Conservation (phyloP, 2,888 invertebrate genomes). For the Cheilosia vernalis region DNA sequence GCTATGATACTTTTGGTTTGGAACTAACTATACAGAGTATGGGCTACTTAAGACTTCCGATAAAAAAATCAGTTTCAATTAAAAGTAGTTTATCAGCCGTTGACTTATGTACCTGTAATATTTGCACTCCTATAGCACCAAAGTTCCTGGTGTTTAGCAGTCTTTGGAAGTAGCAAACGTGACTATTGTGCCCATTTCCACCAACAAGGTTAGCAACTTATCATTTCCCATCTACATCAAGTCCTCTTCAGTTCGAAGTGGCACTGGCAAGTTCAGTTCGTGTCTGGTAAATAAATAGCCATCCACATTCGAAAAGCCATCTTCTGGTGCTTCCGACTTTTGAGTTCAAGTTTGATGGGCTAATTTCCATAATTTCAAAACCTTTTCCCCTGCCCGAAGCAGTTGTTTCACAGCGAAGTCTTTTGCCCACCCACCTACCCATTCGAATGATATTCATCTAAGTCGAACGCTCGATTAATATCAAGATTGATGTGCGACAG, state of each 20-base stretch:
- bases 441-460: constrained; percentile 48
- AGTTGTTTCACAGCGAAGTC: neutral
- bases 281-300: neutral
- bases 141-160: too few relatives aligned
- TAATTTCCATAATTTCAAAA: neutral
- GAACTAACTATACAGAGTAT: too few relatives aligned
- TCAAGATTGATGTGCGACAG: constrained; percentile 63
- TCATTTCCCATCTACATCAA: neutral
- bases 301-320: neutral
- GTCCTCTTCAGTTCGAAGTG: too few relatives aligned
- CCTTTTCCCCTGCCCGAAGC: neutral
- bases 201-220: too few relatives aligned
- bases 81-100: too few relatives aligned
- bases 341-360: neutral
- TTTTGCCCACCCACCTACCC: neutral
- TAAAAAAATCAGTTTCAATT: too few relatives aligned
- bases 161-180: too few relatives aligned
- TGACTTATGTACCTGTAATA: too few relatives aligned
- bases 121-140: too few relatives aligned
- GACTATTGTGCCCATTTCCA: too few relatives aligned
- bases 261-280: neutral
- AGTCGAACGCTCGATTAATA: constrained; percentile 69
- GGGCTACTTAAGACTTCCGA: too few relatives aligned
- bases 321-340: neutral
- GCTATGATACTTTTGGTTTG: too few relatives aligned